A percentile compares a stretch with the other conserved stretches of the same genome.
These are phyloP conservation scores for Salvelinus namaycush DNA, from an alignment of 2,113 vertebrate species.

Conservation along the genomic window DNA sequence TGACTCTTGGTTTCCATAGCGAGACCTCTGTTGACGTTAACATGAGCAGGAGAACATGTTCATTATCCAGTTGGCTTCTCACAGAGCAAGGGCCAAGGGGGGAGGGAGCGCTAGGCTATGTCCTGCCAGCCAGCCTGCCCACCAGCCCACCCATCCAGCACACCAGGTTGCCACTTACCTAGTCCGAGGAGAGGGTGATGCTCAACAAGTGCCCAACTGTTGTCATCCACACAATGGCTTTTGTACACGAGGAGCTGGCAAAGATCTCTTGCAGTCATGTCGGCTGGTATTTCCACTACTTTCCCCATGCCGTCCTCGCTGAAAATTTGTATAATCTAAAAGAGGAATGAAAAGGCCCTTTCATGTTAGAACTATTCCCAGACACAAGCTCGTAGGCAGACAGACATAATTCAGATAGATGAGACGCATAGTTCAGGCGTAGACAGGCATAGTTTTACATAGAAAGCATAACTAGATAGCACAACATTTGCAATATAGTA, in stretches of 20 bases:
- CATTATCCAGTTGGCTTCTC: background rate
- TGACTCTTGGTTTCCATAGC: background rate
- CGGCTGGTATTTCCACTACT: conserved; percentile 92
- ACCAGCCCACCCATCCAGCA: conserved; percentile 2
- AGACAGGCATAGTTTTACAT: too few species aligned
- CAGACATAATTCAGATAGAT: too few species aligned
- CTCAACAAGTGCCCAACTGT: conserved; percentile 97
- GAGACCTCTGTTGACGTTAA: background rate
- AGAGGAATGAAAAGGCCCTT: background rate
- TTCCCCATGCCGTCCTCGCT: conserved; percentile 94
- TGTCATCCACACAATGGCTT: conserved; percentile 97
- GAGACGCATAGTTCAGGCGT: too few species aligned
- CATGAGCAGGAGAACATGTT: background rate
- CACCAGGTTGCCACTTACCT: conserved; percentile 74
- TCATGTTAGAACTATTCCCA: background rate
- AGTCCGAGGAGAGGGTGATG: conserved; percentile 93
- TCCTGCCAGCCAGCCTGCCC: background rate
- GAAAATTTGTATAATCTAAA: conserved; percentile 94
- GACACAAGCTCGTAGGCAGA: too few species aligned
- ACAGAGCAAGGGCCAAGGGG: background rate
- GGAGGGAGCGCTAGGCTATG: background rate
- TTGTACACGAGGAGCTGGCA: conserved; percentile 97
- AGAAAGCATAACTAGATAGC: too few species aligned
- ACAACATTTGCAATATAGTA: too few species aligned
- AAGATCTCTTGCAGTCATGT: conserved; percentile 95